phyloP scores from a whole-genome alignment of 2,888 invertebrate genomes.

The Thymelicus sylvestris region DNA sequence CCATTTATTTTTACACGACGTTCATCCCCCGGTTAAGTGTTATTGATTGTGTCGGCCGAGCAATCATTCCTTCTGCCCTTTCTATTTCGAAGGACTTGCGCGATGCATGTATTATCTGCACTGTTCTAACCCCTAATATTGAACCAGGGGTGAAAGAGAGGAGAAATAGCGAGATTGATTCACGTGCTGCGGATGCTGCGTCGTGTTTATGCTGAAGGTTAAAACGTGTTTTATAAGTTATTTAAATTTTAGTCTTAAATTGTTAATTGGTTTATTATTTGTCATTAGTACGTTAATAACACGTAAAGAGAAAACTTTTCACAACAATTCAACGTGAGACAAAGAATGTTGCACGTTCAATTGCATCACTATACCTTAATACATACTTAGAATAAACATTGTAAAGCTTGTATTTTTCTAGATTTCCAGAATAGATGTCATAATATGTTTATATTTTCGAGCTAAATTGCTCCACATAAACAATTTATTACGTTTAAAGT shows the following conservation, averaged over 20 bases:
- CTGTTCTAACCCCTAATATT: constrained; percentile 47
- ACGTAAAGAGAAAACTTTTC: not conserved
- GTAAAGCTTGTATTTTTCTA: not conserved
- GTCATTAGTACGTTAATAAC: not conserved
- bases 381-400: not conserved
- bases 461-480: constrained; percentile 14
- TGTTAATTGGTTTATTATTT: not conserved
- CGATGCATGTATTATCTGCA: constrained; percentile 59
- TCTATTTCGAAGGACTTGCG: constrained; percentile 67
- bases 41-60: constrained; percentile 71
- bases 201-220: constrained; percentile 45
- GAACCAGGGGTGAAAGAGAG: constrained; percentile 56
- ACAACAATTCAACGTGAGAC: not conserved
- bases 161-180: constrained; percentile 60
- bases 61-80: constrained; percentile 54
- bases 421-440: not conserved
- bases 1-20: constrained; percentile 34
- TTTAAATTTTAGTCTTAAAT: constrained; percentile 4
- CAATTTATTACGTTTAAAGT: not conserved
- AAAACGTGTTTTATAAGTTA: constrained; percentile 23
- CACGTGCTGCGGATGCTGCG: constrained; percentile 77
- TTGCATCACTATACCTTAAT: not conserved
- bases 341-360: not conserved
- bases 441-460: constrained; percentile 12
- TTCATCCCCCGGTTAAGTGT: constrained; percentile 49